Evolutionary conservation across 1,140 invertebrate species (phyloP).

Genomic region (Stegodyphus mimosarum): DNA sequence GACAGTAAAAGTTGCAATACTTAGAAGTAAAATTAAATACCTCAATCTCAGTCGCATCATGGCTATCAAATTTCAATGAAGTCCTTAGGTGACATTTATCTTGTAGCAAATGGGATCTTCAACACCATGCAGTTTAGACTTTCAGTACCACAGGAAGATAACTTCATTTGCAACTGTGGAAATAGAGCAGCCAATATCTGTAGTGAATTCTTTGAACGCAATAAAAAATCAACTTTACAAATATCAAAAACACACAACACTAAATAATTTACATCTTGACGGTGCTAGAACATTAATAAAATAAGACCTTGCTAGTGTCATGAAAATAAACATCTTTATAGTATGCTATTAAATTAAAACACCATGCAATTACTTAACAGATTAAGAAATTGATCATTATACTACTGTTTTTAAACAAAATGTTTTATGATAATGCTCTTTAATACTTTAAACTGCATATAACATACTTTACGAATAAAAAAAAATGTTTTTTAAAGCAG

Average conservation of each 20-base stretch:
- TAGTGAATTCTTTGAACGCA: slow-evolving; percentile 9
- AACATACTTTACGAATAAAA: no score
- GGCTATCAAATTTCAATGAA: slow-evolving; percentile 11
- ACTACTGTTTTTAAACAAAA: no score
- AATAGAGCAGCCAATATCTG: slow-evolving; percentile 46
- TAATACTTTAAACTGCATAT: no score
- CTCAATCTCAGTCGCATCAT: slow-evolving; percentile 50
- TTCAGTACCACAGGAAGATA: slow-evolving; percentile 12
- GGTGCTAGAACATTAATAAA: background rate
- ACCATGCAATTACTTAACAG: no score
- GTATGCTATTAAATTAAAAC: no score
- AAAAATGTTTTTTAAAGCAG: no score
- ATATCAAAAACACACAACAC: background rate
- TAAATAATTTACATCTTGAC: no score
- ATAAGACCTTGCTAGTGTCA: background rate
- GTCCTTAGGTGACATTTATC: slow-evolving; percentile 24
- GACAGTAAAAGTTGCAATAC: slow-evolving; percentile 42
- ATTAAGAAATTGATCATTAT: no score
- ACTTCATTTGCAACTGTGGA: slow-evolving; percentile 46
- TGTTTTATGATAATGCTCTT: no score
- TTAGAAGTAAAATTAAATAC: slow-evolving; percentile 60
- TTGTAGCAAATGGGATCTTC: slow-evolving; percentile 41
- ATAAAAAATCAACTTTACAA: slow-evolving; percentile 3
- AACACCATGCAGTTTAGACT: background rate
- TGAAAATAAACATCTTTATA: no score